Evolutionary conservation across 2,888 invertebrate species (phyloP), one percentile per base, ranked within the genome.

Genomic region (Epinotia nisella): DNA sequence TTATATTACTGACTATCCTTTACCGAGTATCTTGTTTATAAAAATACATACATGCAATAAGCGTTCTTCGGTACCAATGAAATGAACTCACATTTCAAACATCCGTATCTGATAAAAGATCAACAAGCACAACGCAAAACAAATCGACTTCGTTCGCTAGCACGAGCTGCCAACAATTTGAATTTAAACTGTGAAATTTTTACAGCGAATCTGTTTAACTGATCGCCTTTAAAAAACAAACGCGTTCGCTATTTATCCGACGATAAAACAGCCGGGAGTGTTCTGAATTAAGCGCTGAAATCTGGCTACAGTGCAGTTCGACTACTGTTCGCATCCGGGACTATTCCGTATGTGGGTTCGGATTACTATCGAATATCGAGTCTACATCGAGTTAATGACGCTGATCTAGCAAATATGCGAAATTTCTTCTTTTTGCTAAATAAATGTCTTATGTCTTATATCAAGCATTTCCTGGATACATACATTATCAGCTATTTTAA

Each of bases 271-370:
- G 39, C 71, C 71, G 41, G 21, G 60, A 67, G 55, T 45, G 55
- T 19, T 58, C 24, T 61, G 71, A 71, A 71, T 71, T 71, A 70
- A 74, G 66, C 64, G 55, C 53, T 71, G 51, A 71, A 71, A 70
- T 66, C 74, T 74, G 71, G 74, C 67, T 71, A 58, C 67, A 71
- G 62, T 62, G 67, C 61, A 21, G 13, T 61, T 39, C n/a, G 15
- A 65, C 65, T 55, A 65, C 55, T 55, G 65, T 55, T 65, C 55
- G 65, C 39, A 11, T 69, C 17, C 74, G 69, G 68, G 71, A 21
- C 11, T 71, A 71, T 67, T 71, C 41, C 21, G 35, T 21, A n/a
- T 60, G 67, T 60, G 29, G 19, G 0, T 35, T 35, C 35, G 7
- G 35, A 35, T 29, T n/a, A 39, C 2, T 39, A 39, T 21, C 39